Percentiles rank a stretch among this genome's conserved stretches.
Conservation (phyloP, 2,888 invertebrate species). For the Eupithecia inturbata region DNA sequence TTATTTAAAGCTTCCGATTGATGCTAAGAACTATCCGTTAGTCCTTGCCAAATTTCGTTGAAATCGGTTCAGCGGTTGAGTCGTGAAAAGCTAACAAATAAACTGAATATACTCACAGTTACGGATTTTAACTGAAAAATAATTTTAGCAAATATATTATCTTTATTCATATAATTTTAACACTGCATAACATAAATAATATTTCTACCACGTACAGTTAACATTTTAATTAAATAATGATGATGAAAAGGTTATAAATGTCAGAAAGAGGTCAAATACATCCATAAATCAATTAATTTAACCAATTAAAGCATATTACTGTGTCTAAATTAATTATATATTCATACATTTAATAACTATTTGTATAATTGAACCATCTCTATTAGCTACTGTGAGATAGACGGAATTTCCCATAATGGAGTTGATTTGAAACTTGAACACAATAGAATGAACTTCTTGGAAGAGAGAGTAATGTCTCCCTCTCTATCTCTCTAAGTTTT, state of each 20-base stretch:
- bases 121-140: background rate
- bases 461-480: background rate
- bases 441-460: background rate
- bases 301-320: conserved; percentile 35
- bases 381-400: background rate
- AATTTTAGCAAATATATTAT: background rate
- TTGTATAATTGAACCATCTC: conserved; percentile 38
- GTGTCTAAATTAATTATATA: conserved; percentile 31
- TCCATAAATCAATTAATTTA: conserved; percentile 40
- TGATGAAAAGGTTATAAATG: conserved; percentile 33
- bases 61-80: background rate
- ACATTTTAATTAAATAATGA: conserved; percentile 17
- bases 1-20: too few relatives aligned
- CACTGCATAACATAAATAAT: background rate
- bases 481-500: too few relatives aligned
- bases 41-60: background rate
- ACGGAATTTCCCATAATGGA: background rate
- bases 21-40: background rate
- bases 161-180: background rate
- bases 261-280: conserved; percentile 16
- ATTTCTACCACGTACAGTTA: background rate
- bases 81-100: background rate
- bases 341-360: conserved; percentile 36
- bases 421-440: background rate
- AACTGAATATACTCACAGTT: background rate